Conservation (phyloP, 2,797 vertebrate species). For the Ara ararauna region DNA sequence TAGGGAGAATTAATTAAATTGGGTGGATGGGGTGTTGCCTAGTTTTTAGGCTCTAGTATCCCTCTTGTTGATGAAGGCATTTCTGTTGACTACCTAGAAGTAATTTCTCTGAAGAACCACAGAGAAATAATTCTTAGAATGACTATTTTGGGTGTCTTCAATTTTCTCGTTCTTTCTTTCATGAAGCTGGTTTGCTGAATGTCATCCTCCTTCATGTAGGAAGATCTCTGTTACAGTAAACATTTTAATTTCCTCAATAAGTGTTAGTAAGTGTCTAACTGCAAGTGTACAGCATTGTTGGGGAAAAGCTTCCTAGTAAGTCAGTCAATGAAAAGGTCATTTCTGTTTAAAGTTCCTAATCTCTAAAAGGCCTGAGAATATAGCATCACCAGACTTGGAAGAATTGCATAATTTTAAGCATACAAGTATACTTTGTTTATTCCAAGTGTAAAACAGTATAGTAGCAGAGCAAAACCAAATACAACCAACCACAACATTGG, state of each 20-base stretch:
- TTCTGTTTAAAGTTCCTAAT: neutral
- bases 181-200: neutral
- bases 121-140: neutral
- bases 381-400: neutral
- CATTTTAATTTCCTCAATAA: neutral
- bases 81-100: neutral
- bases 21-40: neutral
- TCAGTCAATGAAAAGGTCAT: neutral
- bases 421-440: neutral
- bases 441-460: neutral
- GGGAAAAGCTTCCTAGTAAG: neutral
- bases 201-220: neutral
- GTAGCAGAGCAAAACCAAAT: neutral
- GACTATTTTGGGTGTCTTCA: neutral
- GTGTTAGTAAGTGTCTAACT: neutral
- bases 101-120: neutral
- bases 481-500: neutral
- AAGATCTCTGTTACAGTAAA: neutral
- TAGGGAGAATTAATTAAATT: neutral
- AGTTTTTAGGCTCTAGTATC: neutral
- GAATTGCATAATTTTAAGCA: neutral
- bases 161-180: neutral
- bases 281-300: neutral
- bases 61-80: neutral
- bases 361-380: neutral